phyloP scores from a whole-genome alignment of 2,113 vertebrate genomes.

The Oreotrochilus melanogaster region DNA sequence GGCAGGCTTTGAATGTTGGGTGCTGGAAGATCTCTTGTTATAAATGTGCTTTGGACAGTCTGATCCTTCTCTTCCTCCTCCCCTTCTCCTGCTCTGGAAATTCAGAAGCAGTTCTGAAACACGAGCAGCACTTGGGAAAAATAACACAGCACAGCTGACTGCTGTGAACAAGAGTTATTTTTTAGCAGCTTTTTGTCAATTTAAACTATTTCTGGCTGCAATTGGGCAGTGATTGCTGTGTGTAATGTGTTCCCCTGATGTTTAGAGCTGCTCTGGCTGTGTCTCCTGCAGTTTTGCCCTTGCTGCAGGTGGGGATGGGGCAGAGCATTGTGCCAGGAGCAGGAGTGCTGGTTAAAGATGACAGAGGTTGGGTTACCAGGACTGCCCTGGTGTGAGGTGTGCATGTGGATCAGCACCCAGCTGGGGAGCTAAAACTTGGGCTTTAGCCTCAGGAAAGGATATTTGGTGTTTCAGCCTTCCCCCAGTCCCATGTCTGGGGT shows the following conservation, averaged over 20 bases:
- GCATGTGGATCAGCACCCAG: too few species aligned
- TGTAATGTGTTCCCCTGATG: background rate
- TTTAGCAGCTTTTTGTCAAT: background rate
- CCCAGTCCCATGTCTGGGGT: too few species aligned
- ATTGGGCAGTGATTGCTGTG: background rate
- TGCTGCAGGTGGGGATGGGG: background rate
- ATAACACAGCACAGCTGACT: fast-evolving
- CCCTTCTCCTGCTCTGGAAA: background rate
- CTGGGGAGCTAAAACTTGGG: too few species aligned
- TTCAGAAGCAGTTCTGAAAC: background rate
- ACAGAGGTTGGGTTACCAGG: too few species aligned
- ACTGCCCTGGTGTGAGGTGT: too few species aligned
- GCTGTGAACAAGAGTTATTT: background rate
- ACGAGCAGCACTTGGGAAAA: background rate
- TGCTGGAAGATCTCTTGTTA: background rate
- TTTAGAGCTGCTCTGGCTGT: background rate
- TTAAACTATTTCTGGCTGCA: background rate
- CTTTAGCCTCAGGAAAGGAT: too few species aligned
- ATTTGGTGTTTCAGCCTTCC: too few species aligned
- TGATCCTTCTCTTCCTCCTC: background rate
- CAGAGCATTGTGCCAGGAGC: background rate
- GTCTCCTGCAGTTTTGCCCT: background rate
- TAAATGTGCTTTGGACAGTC: background rate
- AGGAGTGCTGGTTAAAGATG: too few species aligned
- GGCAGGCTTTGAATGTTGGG: background rate